phyloP scores from a whole-genome alignment of 2,113 vertebrate genomes.

The Tichodroma muraria region DNA sequence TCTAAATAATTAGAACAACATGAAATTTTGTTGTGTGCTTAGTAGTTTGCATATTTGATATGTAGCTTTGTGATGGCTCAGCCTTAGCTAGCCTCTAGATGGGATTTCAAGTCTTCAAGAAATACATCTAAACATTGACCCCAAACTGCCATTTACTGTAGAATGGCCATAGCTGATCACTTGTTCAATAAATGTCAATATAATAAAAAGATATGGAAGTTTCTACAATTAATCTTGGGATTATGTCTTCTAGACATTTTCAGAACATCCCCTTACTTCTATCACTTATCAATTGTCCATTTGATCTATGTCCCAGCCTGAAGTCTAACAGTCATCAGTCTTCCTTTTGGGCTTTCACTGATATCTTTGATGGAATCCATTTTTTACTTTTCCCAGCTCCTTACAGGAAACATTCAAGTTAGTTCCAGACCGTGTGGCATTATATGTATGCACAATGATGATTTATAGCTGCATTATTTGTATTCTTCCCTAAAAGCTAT shows the following conservation, averaged over 20 bases:
- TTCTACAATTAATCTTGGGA: neutral
- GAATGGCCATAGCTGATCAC: neutral
- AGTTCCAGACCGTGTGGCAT: neutral
- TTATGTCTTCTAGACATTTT: neutral
- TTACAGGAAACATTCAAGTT: neutral
- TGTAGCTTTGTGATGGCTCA: neutral
- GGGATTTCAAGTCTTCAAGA: neutral
- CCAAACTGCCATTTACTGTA: neutral
- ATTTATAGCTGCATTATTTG: neutral
- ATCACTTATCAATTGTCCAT: neutral
- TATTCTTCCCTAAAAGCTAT: constrained; percentile 13
- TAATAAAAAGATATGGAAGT: neutral
- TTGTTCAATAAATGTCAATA: neutral
- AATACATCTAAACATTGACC: neutral
- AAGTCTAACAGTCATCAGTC: neutral
- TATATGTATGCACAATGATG: neutral
- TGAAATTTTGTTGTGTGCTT: neutral
- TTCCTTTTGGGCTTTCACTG: neutral
- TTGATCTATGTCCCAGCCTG: neutral
- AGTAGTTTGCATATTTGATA: neutral
- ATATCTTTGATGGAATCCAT: neutral
- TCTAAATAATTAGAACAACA: neutral
- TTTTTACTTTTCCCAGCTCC: neutral
- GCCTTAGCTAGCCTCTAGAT: neutral
- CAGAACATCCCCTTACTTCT: neutral